Evolutionary conservation across 2,888 invertebrate species (phyloP).

Genomic region (Tanytarsus gracilentus): DNA sequence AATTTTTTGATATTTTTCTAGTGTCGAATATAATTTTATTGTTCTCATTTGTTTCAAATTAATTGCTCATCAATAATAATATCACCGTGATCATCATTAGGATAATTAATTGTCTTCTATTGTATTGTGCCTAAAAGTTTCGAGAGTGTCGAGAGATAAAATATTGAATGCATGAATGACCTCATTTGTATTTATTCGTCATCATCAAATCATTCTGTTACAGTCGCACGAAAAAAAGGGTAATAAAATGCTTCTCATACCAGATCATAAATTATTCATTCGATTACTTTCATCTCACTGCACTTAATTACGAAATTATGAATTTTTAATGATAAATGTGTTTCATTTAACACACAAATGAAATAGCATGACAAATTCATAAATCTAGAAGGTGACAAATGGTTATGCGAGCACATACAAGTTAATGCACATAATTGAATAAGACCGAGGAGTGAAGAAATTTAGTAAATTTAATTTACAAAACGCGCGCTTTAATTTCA

Average conservation of each 20-base stretch:
- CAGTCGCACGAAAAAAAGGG: neutral
- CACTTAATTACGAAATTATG: conserved; percentile 19
- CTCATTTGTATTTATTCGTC: too few relatives aligned
- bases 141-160: too few relatives aligned
- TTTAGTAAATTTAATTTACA: neutral
- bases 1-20: neutral
- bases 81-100: too few relatives aligned
- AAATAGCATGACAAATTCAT: conserved; percentile 4
- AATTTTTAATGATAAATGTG: conserved; percentile 5
- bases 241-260: too few relatives aligned
- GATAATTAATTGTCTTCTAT: too few relatives aligned
- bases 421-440: neutral
- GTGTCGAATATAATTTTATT: neutral
- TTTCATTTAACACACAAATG: neutral
- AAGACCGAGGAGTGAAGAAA: neutral
- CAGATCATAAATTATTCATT: conserved; percentile 17
- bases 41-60: neutral
- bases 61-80: too few relatives aligned
- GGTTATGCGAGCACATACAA: neutral
- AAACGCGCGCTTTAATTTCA: neutral
- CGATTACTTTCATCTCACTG: conserved; percentile 21
- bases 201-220: too few relatives aligned
- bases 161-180: too few relatives aligned
- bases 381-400: conserved; percentile 6
- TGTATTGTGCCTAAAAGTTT: too few relatives aligned